Base-by-base conservation (phyloP, 2,888 invertebrate genomes). In the Hirudinaria manillensis region DNA sequence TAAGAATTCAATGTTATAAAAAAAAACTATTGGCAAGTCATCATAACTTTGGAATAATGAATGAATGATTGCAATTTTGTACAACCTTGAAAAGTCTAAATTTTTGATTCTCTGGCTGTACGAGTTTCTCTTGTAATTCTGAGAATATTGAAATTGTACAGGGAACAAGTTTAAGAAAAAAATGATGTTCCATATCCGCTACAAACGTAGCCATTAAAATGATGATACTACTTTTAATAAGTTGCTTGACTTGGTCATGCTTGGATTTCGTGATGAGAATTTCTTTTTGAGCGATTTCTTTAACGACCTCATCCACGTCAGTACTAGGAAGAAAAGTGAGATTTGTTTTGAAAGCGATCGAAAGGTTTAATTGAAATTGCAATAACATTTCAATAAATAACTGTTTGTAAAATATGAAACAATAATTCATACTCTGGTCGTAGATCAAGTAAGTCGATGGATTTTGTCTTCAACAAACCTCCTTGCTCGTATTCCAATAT, bases 401-500 rank as follows among this genome's bases (percentile, higher is more conserved):
- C 29, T 29, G 67, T 34, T 24, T 67, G 32, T 67, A 6, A 67
- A 56, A 61, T 13, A 61, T n/a, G 53, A 45, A 34, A 65, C 16
- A 19, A 24, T 19, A 29, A 29, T 73, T 81, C 82, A 83, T 80
- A 85, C 85, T 84, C 82, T 77, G 83, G 81, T 79, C 81, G 81
- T 4, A 85, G 80, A 77, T 85, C 85, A 27, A 85, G 78, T n/a
- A 86, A 78, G 78, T 85, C 85, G 53, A 85, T 83, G 6, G 85
- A 83, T 77, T 84, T 85, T 16, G 84, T 85, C 77, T 85, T 85
- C 71, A 85, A 74, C 21, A 81, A 77, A 24, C 85, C 85, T 56
- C 84, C 83, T 78, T 85, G 84, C 78, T 85, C 85, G 81, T 85
- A 85, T 76, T 85, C 85, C 61, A 85, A 79, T 74, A 85, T 85